Evolutionary conservation across 2,888 invertebrate species (phyloP), one percentile per base, ranked within the genome.

Genomic region (Lepetodrilus schrolli): DNA sequence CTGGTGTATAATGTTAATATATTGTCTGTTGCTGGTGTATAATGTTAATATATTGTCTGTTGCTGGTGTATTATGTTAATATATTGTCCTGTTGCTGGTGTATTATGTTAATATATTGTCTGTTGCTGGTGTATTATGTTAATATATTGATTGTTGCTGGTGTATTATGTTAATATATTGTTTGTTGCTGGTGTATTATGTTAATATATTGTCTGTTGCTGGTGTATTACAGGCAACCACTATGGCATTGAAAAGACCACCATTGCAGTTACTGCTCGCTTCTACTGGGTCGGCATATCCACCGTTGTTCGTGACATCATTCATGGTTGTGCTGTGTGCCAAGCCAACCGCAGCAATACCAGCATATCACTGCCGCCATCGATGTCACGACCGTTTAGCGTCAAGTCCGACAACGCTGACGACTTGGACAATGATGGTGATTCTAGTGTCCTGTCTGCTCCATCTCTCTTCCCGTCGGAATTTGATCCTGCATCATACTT

Each of bases 211-310:
- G n/a, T n/a, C n/a, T n/a, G n/a, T n/a, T n/a, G n/a, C n/a, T n/a
- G n/a, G n/a, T n/a, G n/a, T n/a, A n/a, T 66, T 68, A n/a, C 73
- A 82, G 83, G 83, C 47, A 76, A 47, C 13, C 83, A 83, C 74
- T 72, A 76, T 70, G 81, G 82, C 4, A 78, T 80, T 10, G 83
- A 83, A 34, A 80, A 81, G 37, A 79, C 82, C 5, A 50, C 77
- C 1, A 69, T 66, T 37, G 66, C 75, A 5, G 72, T 83, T 34
- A 76, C 78, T 20, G 72, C 76, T 21, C 77, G 76, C 38, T 83
- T 78, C 43, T 83, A 83, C 70, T 82, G 81, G 81, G 78, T 80
- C 5, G 81, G 82, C 48, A 82, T 82, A 72, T 77, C 78, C 10
- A 74, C 74, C 30, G 74, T 76, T 20, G 81, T 82, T 2, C 74